Conservation (phyloP, 1,140 invertebrate species). For the Saccostrea cuccullata region DNA sequence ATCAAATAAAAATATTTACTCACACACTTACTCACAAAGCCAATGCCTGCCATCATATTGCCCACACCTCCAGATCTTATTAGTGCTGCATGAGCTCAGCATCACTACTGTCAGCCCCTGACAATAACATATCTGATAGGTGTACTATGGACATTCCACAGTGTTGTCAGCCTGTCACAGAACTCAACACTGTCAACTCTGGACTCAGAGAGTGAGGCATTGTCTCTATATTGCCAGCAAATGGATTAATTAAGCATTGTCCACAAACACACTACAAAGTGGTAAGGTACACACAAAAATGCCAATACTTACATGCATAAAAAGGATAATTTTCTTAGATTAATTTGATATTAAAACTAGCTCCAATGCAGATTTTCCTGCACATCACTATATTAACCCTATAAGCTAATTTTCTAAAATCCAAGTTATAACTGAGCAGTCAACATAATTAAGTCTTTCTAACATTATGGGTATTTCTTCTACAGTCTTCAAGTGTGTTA, state of each 20-base stretch:
- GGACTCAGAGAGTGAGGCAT: conserved; percentile 4
- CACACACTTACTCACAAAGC: not conserved
- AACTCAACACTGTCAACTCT: not conserved
- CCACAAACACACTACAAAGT: not conserved
- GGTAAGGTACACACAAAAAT: conserved; percentile 9
- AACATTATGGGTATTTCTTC: no score
- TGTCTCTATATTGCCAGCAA: not conserved
- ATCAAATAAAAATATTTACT: not conserved
- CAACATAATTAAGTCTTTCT: no score
- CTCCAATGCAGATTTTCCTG: not conserved
- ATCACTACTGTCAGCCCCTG: not conserved
- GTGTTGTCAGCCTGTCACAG: conserved; percentile 9
- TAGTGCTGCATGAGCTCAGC: not conserved
- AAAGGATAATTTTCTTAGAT: no score
- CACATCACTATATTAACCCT: not conserved
- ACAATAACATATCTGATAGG: conserved; percentile 26
- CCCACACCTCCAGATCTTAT: not conserved
- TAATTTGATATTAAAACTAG: no score
- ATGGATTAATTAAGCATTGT: not conserved
- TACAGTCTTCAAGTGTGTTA: no score
- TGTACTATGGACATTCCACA: conserved; percentile 32
- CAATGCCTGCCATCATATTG: not conserved
- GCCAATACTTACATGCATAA: no score
- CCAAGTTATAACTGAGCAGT: no score
- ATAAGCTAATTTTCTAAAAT: not conserved